phyloP scores from a whole-genome alignment of 1,140 invertebrate species.

The Batillaria attramentaria region DNA sequence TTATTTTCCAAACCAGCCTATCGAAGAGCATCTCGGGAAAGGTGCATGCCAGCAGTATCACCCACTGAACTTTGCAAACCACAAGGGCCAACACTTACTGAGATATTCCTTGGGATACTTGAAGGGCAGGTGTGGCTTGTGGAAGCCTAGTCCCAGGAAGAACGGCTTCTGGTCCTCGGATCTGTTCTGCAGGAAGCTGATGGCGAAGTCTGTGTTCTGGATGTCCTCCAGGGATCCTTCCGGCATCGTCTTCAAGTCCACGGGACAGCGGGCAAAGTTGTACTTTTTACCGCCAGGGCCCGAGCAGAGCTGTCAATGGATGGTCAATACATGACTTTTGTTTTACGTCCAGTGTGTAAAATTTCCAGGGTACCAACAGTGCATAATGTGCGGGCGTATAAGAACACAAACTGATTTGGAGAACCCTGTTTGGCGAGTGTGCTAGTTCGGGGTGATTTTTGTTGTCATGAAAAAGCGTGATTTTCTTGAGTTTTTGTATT shows the following conservation, averaged over 20 bases:
- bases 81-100: too few relatives aligned
- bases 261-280: slow-evolving; percentile 11
- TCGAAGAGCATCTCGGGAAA: too few relatives aligned
- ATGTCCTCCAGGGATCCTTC: slow-evolving; percentile 13
- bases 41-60: too few relatives aligned
- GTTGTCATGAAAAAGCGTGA: too few relatives aligned
- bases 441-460: too few relatives aligned
- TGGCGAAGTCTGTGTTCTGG: slow-evolving; percentile 13
- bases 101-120: slow-evolving; percentile 17
- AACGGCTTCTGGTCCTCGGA: background rate
- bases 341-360: background rate
- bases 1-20: too few relatives aligned
- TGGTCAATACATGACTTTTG: background rate
- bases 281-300: background rate
- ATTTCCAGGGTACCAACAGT: background rate
- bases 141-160: slow-evolving; percentile 14
- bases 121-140: slow-evolving; percentile 21
- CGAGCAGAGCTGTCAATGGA: slow-evolving; percentile 39
- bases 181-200: slow-evolving; percentile 8
- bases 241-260: slow-evolving; percentile 4
- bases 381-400: background rate
- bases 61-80: too few relatives aligned
- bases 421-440: background rate
- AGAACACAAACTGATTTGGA: background rate
- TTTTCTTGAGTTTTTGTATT: too few relatives aligned